Base-by-base conservation (phyloP, 2,113 vertebrate species). In the Alectura lathami region DNA sequence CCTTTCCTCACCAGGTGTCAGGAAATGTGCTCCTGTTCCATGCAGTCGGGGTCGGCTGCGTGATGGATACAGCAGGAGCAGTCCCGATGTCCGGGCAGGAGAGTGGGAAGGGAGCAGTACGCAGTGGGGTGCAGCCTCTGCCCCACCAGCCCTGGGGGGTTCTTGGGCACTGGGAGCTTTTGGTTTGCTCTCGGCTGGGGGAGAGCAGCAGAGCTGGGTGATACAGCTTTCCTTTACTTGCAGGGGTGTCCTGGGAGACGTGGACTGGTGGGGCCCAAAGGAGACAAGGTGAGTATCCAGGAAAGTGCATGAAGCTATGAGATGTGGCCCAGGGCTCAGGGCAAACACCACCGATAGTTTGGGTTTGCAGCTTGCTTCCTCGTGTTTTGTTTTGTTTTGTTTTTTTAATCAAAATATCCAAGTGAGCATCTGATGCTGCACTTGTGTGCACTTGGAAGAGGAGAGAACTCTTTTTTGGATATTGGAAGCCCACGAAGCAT, bases 261-360 rank as follows among this genome's bases (percentile, higher is more conserved):
- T 45, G 99, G 99, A 14, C 95, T 91, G 76, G 91, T 93, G 78
- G 99, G 99, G 38, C 97, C 98, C 59, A 99, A 99, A 97, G 99
- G 99, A 91, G 97, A 98, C 90, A 98, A 98, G 97, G 99, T 99
- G 96, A 97, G 92, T 81, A 21, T 10, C 17, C 29, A 54, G 15
- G 12, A 17, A 53, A 51, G 6, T 1, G 3, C 0, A 0, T 56
- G 18, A 8, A 15, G 13, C 20, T 7, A 4, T 0, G 1, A 30
- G 14, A 0, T 13, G 20, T 59, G 38, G 3, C 43, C 22, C 9
- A 24, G 68, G 27, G 16, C 45, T 12, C 2, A 3, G 32, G 53
- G 40, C 8, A 47, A 73, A 27, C 7, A 13, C 16, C 7, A 2
- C 1, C 0, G 1, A 2, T 16, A n/a, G 7, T 42, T 62, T 76